Base-by-base conservation (phyloP, 2,797 vertebrate species). In the Liparis tanakae region DNA sequence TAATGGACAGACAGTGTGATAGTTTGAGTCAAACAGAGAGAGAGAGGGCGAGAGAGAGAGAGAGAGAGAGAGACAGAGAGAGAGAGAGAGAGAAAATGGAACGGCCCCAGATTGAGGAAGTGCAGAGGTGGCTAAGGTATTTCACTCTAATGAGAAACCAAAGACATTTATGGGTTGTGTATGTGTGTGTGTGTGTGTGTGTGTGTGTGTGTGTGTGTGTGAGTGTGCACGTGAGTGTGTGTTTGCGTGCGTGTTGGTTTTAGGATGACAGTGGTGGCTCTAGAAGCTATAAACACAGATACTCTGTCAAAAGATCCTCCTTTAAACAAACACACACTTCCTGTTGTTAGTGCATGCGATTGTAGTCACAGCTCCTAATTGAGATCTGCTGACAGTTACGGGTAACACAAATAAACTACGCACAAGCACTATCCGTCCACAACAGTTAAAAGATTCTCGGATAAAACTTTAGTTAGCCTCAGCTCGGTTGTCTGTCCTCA, bases 271-370 rank as follows among this genome's bases (percentile, higher is more conserved):
- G 75, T 70, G 48, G 56, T 61, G 73, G 70, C 62, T 67, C 70
- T 63, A 55, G 79, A 82, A 59, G 66, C 81, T 86, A 90, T 94
- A 93, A 94, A 94, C 94, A 93, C 85, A 91, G 91, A 92, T 91
- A 91, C 57, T 70, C 88, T 91, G 91, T 90, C 84, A 94, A 82
- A 83, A 82, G 82, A 91, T 87, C 81, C 79, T 70, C 75, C 78
- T 88, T 86, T 89, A 94, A 94, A 94, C 87, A 94, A 94, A 94
- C 91, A 94, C 86, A 79, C 76, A 80, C 82, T 94, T 94, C 93
- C 93, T 94, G 92, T 92, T 89, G 83, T 89, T 85, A 84, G 78
- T 74, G 59, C 44, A 50, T 61, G 74, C 10, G 54, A 82, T 67
- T 85, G 82, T 77, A 79, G 78, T 86, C 82, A 74, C 81, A 78